Conservation (phyloP, 2,797 vertebrate species). For the Xenopus petersii region DNA sequence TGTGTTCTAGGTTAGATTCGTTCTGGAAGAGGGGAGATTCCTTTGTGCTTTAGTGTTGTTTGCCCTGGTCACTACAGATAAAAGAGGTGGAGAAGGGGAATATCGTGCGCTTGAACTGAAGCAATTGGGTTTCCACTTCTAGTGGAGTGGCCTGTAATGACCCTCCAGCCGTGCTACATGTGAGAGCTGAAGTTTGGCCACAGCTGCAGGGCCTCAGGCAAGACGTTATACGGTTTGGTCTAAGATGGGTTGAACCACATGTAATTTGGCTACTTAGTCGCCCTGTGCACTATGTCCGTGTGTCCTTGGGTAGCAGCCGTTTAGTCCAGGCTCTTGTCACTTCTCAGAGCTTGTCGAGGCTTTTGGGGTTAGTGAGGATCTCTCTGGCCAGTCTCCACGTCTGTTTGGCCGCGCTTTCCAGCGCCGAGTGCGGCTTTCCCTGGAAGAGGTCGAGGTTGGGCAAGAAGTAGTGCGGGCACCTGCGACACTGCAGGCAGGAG, state of each 20-base stretch:
- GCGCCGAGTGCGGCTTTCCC: slow-evolving; percentile 96
- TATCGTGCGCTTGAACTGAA: neutral
- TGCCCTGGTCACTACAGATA: too few relatives aligned
- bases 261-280: too few relatives aligned
- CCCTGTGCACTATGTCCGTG: neutral
- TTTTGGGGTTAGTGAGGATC: slow-evolving; percentile 99
- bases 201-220: too few relatives aligned
- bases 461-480: slow-evolving; percentile 98
- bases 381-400: slow-evolving; percentile 98
- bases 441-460: slow-evolving; percentile 99
- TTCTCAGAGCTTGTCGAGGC: slow-evolving; percentile 93
- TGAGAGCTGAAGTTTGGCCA: too few relatives aligned
- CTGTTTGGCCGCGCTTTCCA: slow-evolving; percentile 98
- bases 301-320: neutral
- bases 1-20: too few relatives aligned
- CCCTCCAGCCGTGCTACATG: too few relatives aligned
- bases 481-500: slow-evolving; percentile 96
- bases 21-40: too few relatives aligned
- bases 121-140: neutral
- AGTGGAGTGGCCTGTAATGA: too few relatives aligned
- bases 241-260: too few relatives aligned
- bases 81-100: neutral
- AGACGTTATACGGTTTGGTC: too few relatives aligned
- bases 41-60: too few relatives aligned
- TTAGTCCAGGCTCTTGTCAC: neutral